Evolutionary conservation across 2,113 vertebrate genomes (phyloP), one percentile per base, ranked within the genome.

Genomic region (Procavia capensis): DNA sequence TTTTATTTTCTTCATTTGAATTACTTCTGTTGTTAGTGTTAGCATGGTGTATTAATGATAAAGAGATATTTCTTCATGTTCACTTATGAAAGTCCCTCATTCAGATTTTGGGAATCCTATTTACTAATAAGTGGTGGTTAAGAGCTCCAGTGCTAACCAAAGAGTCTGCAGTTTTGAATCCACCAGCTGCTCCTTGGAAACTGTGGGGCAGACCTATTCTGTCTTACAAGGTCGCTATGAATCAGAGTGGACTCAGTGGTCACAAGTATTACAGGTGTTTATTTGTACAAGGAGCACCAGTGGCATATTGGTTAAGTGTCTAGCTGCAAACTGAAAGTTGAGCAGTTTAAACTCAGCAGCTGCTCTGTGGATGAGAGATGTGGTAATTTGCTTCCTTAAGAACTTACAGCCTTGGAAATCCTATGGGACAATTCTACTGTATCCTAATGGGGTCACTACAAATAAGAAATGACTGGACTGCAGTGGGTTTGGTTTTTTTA

Each of bases 1-100:
- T 95, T 83, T 57, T 81, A 31, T 85, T 96, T n/a, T n/a, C n/a
- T n/a, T 72, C 3, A 45, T 85, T 91, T 87, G 25, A 85, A 14
- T 85, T 85, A 70, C 29, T 87, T 95, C 16, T 31, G 36, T 63
- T 22, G 8, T 78, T 74, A 74, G 22, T 59, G 4, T 41, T 94
- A 59, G 29, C 43, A 82, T 41, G 2, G 20, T 66, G 39, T 74
- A 13, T 85, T 85, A 47, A 54, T 36, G 24, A 72, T 70, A 70
- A 22, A 84, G 78, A 50, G 34, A 4, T 13, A 84, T 63, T 84
- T 6, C 20, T 90, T 93, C 47, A 22, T 70, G 36, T 72, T 29
- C 27, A 36, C 25, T 95, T 88, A 61, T 81, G 81, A 76, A 70
- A 59, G 70, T 25, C 13, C n/a, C 9, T 76, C 7, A 34, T 43